These are phyloP conservation scores for Furnarius figulus DNA, from an alignment of 2,113 vertebrate genomes.

Conservation along the genomic window DNA sequence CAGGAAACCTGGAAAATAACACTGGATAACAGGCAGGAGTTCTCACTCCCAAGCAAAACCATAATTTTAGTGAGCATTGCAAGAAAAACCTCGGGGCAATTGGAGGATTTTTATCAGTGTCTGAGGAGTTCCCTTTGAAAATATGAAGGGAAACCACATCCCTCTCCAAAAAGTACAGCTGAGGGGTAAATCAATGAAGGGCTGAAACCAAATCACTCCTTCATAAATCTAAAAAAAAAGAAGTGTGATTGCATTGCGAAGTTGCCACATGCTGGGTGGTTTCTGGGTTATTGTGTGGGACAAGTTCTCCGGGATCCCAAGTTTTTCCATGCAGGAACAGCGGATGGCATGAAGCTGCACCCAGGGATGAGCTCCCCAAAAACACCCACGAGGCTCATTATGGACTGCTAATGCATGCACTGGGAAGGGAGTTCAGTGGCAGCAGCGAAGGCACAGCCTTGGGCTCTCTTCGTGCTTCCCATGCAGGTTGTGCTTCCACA, in stretches of 20 bases:
- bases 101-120: accelerated
- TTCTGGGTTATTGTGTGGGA: background rate
- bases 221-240: accelerated
- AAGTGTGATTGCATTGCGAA: accelerated
- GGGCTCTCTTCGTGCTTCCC: background rate
- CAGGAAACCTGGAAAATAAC: background rate
- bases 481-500: background rate
- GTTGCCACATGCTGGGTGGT: background rate
- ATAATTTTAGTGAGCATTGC: background rate
- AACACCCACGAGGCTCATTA: background rate
- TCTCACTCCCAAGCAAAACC: background rate
- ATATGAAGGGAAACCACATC: accelerated
- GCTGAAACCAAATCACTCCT: background rate
- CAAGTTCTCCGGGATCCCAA: background rate
- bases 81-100: background rate
- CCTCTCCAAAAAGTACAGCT: no score
- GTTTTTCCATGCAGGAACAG: background rate
- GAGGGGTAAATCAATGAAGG: background rate
- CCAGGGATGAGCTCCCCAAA: background rate
- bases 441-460: background rate
- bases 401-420: background rate
- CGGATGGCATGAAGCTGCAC: background rate
- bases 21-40: background rate
- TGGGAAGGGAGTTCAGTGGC: background rate
- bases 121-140: background rate